These are phyloP conservation scores for Platyscapa corneri DNA, from an alignment of 1,140 invertebrate genomes.

Conservation along the genomic window DNA sequence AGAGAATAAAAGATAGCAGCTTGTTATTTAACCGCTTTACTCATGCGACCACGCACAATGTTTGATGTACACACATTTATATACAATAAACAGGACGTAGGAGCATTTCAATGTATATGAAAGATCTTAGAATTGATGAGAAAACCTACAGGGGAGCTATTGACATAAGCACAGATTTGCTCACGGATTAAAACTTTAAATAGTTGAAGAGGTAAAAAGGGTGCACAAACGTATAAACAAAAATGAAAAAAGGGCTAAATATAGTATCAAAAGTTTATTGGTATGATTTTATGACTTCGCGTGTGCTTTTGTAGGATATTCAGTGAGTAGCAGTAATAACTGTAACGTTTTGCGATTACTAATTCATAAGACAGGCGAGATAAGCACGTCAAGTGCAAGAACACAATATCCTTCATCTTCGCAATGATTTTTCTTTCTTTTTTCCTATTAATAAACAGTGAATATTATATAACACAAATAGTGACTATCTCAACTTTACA, in stretches of 20 bases:
- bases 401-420: constrained; percentile 41
- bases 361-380: constrained; percentile 3
- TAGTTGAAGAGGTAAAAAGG: background rate
- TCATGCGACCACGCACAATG: no score
- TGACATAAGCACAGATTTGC: constrained; percentile 54
- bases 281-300: background rate
- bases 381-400: constrained; percentile 11
- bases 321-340: constrained; percentile 22
- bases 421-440: constrained; percentile 25
- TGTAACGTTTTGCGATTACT: constrained; percentile 30
- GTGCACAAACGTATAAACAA: background rate
- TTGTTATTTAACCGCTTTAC: no score
- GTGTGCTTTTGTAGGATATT: background rate
- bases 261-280: background rate
- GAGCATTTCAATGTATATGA: background rate
- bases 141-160: constrained; percentile 12
- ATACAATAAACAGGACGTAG: background rate
- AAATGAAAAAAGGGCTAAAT: background rate
- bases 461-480: background rate
- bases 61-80: background rate
- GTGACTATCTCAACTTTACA: background rate
- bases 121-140: background rate
- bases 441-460: background rate
- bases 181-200: constrained; percentile 55
- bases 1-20: no score